phyloP scores from a whole-genome alignment of 2,888 invertebrate species.

The Heliconius cydno region DNA sequence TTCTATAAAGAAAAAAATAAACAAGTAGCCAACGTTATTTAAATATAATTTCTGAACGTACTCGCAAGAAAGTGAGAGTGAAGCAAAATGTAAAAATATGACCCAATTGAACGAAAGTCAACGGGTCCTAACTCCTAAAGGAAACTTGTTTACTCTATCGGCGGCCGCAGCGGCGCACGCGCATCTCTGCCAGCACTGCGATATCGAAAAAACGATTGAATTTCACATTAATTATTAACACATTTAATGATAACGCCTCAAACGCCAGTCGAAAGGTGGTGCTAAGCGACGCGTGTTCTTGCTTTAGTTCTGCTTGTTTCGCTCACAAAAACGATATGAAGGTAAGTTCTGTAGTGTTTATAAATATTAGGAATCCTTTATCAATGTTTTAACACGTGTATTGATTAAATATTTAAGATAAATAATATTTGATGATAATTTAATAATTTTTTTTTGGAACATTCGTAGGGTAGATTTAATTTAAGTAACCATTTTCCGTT shows the following conservation, averaged over 20 bases:
- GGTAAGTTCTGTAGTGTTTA: conserved; percentile 41
- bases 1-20: neutral
- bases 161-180: conserved; percentile 47
- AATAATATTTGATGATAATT: neutral
- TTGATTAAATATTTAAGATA: neutral
- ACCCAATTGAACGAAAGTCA: conserved; percentile 38
- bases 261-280: conserved; percentile 40
- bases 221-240: conserved; percentile 31
- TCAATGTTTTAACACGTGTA: neutral
- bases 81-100: conserved; percentile 26
- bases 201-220: conserved; percentile 42
- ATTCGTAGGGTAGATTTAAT: neutral
- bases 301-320: conserved; percentile 20
- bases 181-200: conserved; percentile 32
- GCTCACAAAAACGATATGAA: conserved; percentile 40
- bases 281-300: conserved; percentile 38
- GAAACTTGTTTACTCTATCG: conserved; percentile 46
- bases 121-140: conserved; percentile 41
- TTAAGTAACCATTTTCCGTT: neutral
- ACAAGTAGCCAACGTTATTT: neutral
- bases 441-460: neutral
- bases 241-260: conserved; percentile 31
- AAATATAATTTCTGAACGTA: neutral
- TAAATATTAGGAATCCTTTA: neutral
- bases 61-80: conserved; percentile 2